These are phyloP conservation scores for Tromatobia lineatoria DNA, from an alignment of 2,888 invertebrate genomes.

Conservation along the genomic window DNA sequence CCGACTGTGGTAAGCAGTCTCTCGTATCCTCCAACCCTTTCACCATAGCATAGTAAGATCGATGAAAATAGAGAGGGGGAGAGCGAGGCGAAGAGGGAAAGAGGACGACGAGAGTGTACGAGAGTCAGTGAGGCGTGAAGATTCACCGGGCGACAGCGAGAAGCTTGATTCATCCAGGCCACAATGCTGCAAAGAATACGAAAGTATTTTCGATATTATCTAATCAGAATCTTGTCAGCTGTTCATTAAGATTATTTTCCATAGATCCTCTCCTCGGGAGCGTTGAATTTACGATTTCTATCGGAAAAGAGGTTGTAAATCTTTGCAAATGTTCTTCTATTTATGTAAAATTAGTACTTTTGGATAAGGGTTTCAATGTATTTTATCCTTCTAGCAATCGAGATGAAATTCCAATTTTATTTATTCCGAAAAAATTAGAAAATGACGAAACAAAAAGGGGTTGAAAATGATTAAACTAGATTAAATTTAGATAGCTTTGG, in stretches of 20 bases:
- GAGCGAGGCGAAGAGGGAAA: constrained; percentile 13
- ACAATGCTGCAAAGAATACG: not conserved
- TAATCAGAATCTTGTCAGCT: not conserved
- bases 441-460: too few species aligned
- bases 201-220: constrained; percentile 25
- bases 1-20: constrained; percentile 64
- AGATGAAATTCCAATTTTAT: too few species aligned
- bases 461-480: too few species aligned
- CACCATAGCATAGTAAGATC: constrained; percentile 56
- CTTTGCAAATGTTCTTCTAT: too few species aligned
- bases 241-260: not conserved
- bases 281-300: not conserved
- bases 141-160: constrained; percentile 25
- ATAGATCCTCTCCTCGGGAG: not conserved
- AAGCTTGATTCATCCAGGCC: constrained; percentile 29
- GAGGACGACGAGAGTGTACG: constrained; percentile 41
- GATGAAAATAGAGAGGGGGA: constrained; percentile 61
- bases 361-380: too few species aligned
- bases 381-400: too few species aligned
- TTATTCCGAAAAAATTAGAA: too few species aligned
- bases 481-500: too few species aligned
- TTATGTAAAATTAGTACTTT: too few species aligned
- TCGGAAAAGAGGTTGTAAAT: not conserved
- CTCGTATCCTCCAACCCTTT: constrained; percentile 48
- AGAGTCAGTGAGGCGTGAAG: constrained; percentile 43